phyloP scores from a whole-genome alignment of 2,888 invertebrate species.

The Margaritifera margaritifera region DNA sequence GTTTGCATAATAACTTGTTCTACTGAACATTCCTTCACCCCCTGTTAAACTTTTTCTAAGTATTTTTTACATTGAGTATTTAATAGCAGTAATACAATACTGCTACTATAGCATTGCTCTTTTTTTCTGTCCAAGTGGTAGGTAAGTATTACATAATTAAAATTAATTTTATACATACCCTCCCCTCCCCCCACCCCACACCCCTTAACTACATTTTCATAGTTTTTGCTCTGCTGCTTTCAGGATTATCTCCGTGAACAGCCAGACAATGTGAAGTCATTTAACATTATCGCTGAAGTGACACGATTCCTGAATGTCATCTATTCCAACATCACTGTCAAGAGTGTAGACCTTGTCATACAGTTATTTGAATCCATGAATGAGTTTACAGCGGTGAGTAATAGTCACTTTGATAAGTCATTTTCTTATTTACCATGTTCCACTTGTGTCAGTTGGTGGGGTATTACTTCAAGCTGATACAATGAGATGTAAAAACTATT shows the following conservation, averaged over 20 bases:
- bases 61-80: too few relatives aligned
- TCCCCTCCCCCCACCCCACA: too few relatives aligned
- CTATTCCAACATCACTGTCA: slow-evolving; percentile 70
- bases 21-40: too few relatives aligned
- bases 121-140: too few relatives aligned
- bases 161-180: too few relatives aligned
- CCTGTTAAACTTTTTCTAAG: too few relatives aligned
- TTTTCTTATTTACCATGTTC: neutral
- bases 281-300: slow-evolving; percentile 72
- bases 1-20: too few relatives aligned
- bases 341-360: slow-evolving; percentile 69
- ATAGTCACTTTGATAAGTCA: neutral
- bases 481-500: neutral
- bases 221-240: slow-evolving; percentile 5
- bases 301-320: slow-evolving; percentile 71
- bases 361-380: slow-evolving; percentile 72
- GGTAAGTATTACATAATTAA: too few relatives aligned
- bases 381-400: slow-evolving; percentile 70
- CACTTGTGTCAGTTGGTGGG: neutral
- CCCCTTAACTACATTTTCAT: too few relatives aligned
- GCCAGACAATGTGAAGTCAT: slow-evolving; percentile 72
- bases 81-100: too few relatives aligned
- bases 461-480: neutral
- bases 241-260: slow-evolving; percentile 73
- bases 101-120: too few relatives aligned